A percentile compares a stretch with the other conserved stretches of the same genome.
Evolutionary conservation across 2,797 vertebrate species (phyloP).

Genomic region (Coregonus suidteri): DNA sequence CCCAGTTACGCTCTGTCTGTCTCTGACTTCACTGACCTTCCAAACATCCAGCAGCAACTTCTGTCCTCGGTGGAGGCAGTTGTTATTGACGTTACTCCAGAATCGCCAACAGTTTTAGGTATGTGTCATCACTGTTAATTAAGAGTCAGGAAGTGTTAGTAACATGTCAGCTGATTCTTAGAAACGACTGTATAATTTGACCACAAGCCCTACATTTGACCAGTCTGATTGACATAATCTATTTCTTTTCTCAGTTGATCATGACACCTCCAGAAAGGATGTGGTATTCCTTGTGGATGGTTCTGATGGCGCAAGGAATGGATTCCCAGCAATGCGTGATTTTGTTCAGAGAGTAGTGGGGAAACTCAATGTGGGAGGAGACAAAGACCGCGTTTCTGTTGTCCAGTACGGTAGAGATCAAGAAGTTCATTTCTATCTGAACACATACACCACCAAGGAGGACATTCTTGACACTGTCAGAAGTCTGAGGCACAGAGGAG

Average conservation of each 20-base stretch:
- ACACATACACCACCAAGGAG: conserved; percentile 13
- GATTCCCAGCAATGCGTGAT: too few relatives aligned
- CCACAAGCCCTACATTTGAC: conserved; percentile 38
- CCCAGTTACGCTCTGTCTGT: conserved; percentile 28
- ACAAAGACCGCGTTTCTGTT: too few relatives aligned
- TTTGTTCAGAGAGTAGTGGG: too few relatives aligned
- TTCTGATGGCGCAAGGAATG: too few relatives aligned
- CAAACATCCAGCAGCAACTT: conserved; percentile 27
- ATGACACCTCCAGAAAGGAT: conserved; percentile 50
- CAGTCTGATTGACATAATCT: not conserved
- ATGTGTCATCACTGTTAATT: too few relatives aligned
- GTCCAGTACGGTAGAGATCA: too few relatives aligned
- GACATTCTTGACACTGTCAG: conserved; percentile 11
- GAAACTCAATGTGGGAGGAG: too few relatives aligned
- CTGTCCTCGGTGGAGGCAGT: conserved; percentile 1
- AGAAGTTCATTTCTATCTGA: conserved; percentile 10
- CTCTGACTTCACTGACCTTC: conserved; percentile 26
- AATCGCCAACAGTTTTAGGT: too few relatives aligned
- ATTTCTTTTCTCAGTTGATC: conserved; percentile 27
- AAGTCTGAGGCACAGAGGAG: conserved; percentile 13
- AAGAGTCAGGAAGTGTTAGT: conserved; percentile 8
- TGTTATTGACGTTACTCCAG: too few relatives aligned
- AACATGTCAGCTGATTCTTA: conserved; percentile 54
- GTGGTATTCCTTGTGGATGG: conserved; percentile 21
- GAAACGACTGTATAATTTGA: conserved; percentile 42